Evolutionary conservation across 1,140 invertebrate genomes (phyloP), one percentile per base, ranked within the genome.

Genomic region (Antheraea pernyi): DNA sequence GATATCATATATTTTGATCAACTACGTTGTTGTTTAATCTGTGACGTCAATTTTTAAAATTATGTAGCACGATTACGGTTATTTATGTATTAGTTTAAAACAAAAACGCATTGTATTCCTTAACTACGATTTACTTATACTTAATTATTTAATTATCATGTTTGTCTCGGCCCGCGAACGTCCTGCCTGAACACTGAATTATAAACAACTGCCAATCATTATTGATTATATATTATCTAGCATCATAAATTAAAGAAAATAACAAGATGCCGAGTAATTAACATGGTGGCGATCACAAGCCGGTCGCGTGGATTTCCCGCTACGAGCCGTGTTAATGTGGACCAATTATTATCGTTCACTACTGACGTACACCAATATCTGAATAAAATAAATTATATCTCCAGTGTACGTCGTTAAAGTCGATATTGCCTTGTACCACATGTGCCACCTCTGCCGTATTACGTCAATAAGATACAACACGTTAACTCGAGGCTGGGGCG

Each of bases 391-490:
- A 77, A 77, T 73, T 80, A 72, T 74, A 74, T 78, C 78, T 83
- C 67, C 72, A 68, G 48, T 16, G 39, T 19, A 62, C 61, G 65
- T 71, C 59, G 71, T 67, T 87, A 89, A 82, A 83, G 86, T 83
- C 75, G 74, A 86, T 72, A 80, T 88, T 90, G 42, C 64, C 74
- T 78, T 72, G 80, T 19, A 71, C 74, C 75, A 73, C 72, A 78
- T 69, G 76, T 81, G 66, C 84, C 85, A 88, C 84, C 85, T 90
- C 88, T 81, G 82, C 84, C 75, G 74, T 81, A 80, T 91, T 89
- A 89, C 89, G 88, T 91, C 89, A 90, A 89, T 89, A 87, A 87
- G 84, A 89, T 86, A 90, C 83, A 84, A 88, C 83, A 83, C 85
- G 82, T 83, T 89, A 89, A 88, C 83, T 88, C 80, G 81, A 83